Evolutionary conservation across 2,797 vertebrate species (phyloP).

Genomic region (Macrochelys suwanniensis): DNA sequence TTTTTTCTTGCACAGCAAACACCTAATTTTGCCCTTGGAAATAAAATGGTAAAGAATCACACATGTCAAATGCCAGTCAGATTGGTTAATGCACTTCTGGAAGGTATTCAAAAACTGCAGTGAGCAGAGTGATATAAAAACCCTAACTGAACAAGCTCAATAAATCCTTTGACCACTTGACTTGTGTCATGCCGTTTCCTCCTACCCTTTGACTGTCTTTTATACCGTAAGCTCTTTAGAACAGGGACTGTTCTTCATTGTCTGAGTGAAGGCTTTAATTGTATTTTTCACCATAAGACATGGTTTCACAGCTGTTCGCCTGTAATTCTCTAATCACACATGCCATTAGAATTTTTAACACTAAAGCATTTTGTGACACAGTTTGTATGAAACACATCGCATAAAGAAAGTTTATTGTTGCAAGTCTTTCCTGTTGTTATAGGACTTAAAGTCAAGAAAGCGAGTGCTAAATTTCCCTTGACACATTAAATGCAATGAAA

Average conservation of each 20-base stretch:
- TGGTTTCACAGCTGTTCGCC: neutral
- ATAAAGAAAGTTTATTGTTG: constrained; percentile 1
- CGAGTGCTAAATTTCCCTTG: neutral
- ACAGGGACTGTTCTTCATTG: neutral
- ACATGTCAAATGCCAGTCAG: neutral
- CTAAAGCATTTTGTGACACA: neutral
- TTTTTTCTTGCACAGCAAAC: neutral
- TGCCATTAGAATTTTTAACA: neutral
- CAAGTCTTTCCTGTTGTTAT: constrained; percentile 6
- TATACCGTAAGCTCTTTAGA: neutral
- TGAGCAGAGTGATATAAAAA: neutral
- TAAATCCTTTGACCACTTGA: neutral
- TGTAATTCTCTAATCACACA: neutral
- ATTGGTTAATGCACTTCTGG: neutral
- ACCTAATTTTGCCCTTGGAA: neutral
- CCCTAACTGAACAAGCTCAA: neutral
- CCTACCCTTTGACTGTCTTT: neutral
- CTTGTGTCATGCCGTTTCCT: neutral
- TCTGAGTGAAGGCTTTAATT: neutral
- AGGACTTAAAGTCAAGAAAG: neutral
- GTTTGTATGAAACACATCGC: neutral
- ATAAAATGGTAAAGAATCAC: neutral
- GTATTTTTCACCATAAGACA: neutral
- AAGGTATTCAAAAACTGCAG: neutral
- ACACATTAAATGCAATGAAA: neutral